Base-by-base conservation (phyloP, 1,140 invertebrate genomes). In the Heliconius melpomene region DNA sequence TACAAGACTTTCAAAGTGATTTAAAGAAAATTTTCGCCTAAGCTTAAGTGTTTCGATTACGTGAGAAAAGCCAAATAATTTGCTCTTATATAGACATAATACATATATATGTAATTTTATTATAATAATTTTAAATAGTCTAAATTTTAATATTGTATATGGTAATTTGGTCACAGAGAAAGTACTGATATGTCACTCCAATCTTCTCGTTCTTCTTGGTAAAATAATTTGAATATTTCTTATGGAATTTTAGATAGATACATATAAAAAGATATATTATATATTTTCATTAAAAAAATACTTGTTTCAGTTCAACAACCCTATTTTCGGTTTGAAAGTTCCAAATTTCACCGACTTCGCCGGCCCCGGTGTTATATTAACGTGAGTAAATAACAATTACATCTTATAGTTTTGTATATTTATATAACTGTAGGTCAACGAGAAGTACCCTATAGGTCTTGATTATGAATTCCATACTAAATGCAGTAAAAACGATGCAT, bases 301-400 rank as follows among this genome's bases (percentile, higher is more conserved):
- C 87, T 87, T 90, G 81, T 95, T 95, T 66, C 93, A 98, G 95
- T 97, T 98, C 86, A 95, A 96, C 84, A 92, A 96, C n/a, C 98
- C 98, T 6, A 96, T 99, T 73, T 99, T 98, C 91, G 98, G 98
- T 26, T 95, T 96, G n/a, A 91, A 94, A 71, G 95, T 97, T 80
- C 98, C 98, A 1, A 98, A 97, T 85, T 99, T 99, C 88, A 98
- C 98, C 1, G 98, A 99, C 89, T 99, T 99, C 89, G 98, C 98
- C 85, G 98, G 98, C 7, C 98, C 98, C 26, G 98, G 98, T 82
- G 96, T 99, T 70, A 98, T 99, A 85, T 93, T 99, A 82, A 98
- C 97, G 97, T 98, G 93, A 96, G 96, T 91, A 9, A 72, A 75
- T 75, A 70, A 46, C 66, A 76, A 70, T 75, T 29, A 54, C 11